Conservation (phyloP, 2,797 vertebrate species). For the Momotus momota region DNA sequence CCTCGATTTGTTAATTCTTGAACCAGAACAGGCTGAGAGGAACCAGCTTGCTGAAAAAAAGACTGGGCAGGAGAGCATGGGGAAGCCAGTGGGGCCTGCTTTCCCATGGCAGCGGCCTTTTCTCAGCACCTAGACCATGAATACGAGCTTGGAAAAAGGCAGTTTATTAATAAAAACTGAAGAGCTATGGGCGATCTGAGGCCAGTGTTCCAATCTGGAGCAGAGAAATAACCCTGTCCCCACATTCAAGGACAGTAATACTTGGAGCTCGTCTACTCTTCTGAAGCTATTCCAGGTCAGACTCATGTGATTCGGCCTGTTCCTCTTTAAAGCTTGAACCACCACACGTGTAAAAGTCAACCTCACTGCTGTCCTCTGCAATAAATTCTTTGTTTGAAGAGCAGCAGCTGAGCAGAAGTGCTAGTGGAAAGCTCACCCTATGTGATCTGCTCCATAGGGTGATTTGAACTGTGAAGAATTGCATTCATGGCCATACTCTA, state of each 20-base stretch:
- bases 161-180: background rate
- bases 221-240: background rate
- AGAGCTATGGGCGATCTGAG: background rate
- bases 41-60: background rate
- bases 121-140: background rate
- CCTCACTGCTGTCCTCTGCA: background rate
- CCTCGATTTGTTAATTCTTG: too few relatives aligned
- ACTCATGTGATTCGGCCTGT: fast-evolving
- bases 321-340: background rate
- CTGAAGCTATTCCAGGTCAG: background rate
- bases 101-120: background rate
- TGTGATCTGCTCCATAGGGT: background rate
- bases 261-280: background rate
- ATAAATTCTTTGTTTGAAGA: background rate
- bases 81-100: fast-evolving
- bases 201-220: background rate
- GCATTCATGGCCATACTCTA: background rate
- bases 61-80: fast-evolving
- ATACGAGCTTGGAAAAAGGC: background rate
- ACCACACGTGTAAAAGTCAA: background rate
- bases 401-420: background rate
- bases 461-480: background rate
- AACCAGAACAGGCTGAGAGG: background rate
- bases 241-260: background rate
- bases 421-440: background rate